Percentiles rank a stretch among this genome's conserved stretches.
These are phyloP conservation scores for Troilus luridus DNA, from an alignment of 2,888 invertebrate species.

Conservation along the genomic window DNA sequence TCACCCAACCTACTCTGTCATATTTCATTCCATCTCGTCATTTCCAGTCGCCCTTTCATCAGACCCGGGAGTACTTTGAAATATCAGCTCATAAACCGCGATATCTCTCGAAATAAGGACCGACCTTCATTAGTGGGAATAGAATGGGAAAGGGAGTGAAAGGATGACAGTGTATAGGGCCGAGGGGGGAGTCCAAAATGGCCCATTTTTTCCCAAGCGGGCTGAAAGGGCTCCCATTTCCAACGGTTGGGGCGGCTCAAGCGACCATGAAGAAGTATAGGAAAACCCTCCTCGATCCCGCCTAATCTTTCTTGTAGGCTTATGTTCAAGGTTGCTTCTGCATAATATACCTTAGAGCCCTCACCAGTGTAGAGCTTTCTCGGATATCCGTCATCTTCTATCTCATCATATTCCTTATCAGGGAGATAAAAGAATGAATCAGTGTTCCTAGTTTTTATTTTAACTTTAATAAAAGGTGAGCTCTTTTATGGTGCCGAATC, in stretches of 20 bases:
- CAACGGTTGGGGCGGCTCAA: background rate
- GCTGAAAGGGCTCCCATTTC: constrained; percentile 1
- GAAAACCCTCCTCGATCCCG: background rate
- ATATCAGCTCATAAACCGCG: constrained; percentile 5
- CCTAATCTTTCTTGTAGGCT: constrained; percentile 30
- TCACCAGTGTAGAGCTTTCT: background rate
- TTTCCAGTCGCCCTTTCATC: background rate
- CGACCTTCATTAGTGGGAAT: constrained; percentile 4
- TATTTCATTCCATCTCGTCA: background rate
- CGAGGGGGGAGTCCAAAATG: background rate
- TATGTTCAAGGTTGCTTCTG: background rate
- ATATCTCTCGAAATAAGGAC: background rate
- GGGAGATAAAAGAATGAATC: background rate
- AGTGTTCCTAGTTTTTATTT: too few species aligned
- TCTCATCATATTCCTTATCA: background rate
- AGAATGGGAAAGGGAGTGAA: constrained; percentile 1
- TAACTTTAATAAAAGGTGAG: too few species aligned
- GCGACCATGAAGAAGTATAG: constrained; percentile 47
- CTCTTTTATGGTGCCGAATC: too few species aligned
- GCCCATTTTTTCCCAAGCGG: background rate
- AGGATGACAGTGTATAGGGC: constrained; percentile 2
- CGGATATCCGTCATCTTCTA: background rate
- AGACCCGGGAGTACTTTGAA: background rate
- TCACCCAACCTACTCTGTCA: background rate
- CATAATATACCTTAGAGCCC: background rate